Base-by-base conservation (phyloP, 2,888 invertebrate species). In the Malachius bipustulatus region DNA sequence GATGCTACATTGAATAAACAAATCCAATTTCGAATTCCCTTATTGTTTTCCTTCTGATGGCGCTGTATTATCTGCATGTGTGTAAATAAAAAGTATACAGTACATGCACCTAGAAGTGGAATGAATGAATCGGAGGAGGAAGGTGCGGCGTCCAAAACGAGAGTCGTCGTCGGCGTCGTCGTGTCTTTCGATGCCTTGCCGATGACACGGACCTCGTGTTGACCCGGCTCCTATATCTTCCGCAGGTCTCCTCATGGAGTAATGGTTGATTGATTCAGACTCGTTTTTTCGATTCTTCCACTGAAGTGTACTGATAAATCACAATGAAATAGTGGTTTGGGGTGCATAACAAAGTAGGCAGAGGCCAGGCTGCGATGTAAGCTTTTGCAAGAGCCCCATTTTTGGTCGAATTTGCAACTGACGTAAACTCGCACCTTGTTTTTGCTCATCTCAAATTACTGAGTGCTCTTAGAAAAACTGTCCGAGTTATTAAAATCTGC, bases 191-290 rank as follows among this genome's bases (percentile, higher is more conserved):
- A n/a, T 19, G n/a, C 24, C 24, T 6, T 19, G n/a, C 24, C n/a
- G 24, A 19, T 19, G 24, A 19, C 55, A 52, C 48, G 55, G 56
- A 56, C 57, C 57, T 47, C 51, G 46, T 48, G 50, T 54, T 58
- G 57, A 60, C 59, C 59, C 51, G 42, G 52, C 54, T 51, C 57
- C 54, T 60, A 61, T 60, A 63, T 63, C 60, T 63, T 60, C 53
- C 49, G 57, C 62, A 63, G 62, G 56, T 57, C 59, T 56, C 52
- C 54, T 51, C 58, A 57, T 58, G 51, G 57, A 62, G 59, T 60
- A 62, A 62, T 62, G 61, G 57, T 59, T 63, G 62, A 63, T 63
- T 63, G 62, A 63, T 63, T 63, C 59, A 55, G 60, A 59, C 59
- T 59, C 57, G 60, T 61, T 62, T 63, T 61, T 62, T 62, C 62